These are phyloP conservation scores for Hormaphis cornu DNA, from an alignment of 1,140 invertebrate genomes.

Conservation along the genomic window DNA sequence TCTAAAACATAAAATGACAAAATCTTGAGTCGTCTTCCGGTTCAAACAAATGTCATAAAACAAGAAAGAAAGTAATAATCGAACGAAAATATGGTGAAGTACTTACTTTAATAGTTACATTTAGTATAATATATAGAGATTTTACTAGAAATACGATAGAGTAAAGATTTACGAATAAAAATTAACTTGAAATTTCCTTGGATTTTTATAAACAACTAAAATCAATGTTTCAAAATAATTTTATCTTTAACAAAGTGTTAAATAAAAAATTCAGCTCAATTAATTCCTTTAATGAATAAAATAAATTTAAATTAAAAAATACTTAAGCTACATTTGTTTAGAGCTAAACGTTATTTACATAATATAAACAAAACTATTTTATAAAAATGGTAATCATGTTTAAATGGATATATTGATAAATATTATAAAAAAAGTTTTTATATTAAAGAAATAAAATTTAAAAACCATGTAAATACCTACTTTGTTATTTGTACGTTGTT, in stretches of 20 bases:
- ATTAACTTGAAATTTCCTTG: neutral
- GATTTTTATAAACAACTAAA: neutral
- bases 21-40: constrained; percentile 32
- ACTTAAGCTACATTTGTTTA: constrained; percentile 21
- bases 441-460: constrained; percentile 20
- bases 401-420: constrained; percentile 9
- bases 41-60: constrained; percentile 30
- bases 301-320: constrained; percentile 11
- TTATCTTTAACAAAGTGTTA: constrained; percentile 26
- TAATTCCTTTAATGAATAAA: constrained; percentile 27
- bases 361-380: constrained; percentile 19
- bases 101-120: neutral
- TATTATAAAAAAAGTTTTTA: constrained; percentile 18
- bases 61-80: neutral
- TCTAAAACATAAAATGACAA: constrained; percentile 20
- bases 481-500: constrained; percentile 33
- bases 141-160: neutral
- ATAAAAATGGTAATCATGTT: constrained; percentile 15
- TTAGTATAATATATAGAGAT: neutral
- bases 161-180: neutral
- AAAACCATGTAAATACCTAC: constrained; percentile 27
- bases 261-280: constrained; percentile 31
- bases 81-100: neutral
- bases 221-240: neutral
- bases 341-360: constrained; percentile 8